These are phyloP conservation scores for Octonoba sinensis DNA, from an alignment of 2,888 invertebrate genomes.

Conservation along the genomic window DNA sequence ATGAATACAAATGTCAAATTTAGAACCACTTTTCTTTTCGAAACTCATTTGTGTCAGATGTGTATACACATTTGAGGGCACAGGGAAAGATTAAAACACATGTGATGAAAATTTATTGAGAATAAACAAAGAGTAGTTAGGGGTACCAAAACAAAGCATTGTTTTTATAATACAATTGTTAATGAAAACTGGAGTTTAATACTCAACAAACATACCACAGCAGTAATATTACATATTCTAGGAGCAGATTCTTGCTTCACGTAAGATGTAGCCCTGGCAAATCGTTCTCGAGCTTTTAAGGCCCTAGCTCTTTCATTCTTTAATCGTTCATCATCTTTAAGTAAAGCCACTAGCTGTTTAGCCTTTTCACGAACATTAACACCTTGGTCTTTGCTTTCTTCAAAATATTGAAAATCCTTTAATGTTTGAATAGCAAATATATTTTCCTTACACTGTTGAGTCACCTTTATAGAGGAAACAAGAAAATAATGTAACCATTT, in stretches of 20 bases:
- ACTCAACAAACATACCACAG: too few relatives aligned
- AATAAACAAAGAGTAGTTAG: too few relatives aligned
- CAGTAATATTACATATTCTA: background rate
- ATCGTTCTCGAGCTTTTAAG: constrained; percentile 92
- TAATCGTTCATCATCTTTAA: constrained; percentile 96
- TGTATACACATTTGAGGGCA: too few relatives aligned
- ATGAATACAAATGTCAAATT: too few relatives aligned
- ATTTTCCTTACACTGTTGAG: constrained; percentile 98
- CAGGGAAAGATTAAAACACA: too few relatives aligned
- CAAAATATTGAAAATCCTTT: constrained; percentile 96
- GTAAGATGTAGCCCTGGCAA: constrained; percentile 73
- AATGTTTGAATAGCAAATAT: constrained; percentile 99
- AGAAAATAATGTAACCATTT: too few relatives aligned
- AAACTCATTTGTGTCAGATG: too few relatives aligned
- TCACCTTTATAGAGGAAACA: constrained; percentile 75
- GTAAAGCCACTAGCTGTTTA: constrained; percentile 90
- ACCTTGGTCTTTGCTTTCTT: constrained; percentile 95
- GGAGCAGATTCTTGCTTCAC: constrained; percentile 68
- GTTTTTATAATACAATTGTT: too few relatives aligned
- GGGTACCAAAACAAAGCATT: too few relatives aligned
- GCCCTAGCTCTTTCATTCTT: constrained; percentile 96
- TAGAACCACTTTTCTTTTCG: too few relatives aligned
- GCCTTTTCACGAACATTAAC: constrained; percentile 98
- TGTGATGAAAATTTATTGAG: too few relatives aligned
- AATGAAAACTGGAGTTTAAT: too few relatives aligned